These are phyloP conservation scores for Sinelater perroti DNA, from an alignment of 2,888 invertebrate species.

Conservation along the genomic window DNA sequence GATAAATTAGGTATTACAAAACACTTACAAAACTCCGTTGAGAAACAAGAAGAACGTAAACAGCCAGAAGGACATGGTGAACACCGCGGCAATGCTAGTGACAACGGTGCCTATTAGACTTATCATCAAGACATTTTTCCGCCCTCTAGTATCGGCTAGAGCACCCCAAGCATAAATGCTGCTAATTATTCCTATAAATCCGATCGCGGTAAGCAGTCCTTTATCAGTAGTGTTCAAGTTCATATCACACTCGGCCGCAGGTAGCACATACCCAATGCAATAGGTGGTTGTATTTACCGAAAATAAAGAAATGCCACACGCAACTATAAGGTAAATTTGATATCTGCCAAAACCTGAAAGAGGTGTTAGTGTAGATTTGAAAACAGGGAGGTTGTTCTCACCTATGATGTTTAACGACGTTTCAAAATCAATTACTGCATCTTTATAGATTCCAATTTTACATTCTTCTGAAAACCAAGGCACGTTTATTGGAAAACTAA, in stretches of 20 bases:
- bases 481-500: too few relatives aligned
- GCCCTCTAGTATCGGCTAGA: conserved; percentile 77
- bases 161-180: conserved; percentile 84
- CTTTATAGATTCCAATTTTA: conserved; percentile 15
- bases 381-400: neutral
- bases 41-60: conserved; percentile 65
- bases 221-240: conserved; percentile 70
- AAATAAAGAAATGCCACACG: conserved; percentile 71
- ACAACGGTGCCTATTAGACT: conserved; percentile 29
- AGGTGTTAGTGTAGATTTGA: neutral
- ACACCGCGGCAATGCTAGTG: conserved; percentile 25
- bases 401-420: conserved; percentile 9
- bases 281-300: conserved; percentile 72
- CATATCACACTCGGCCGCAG: conserved; percentile 77
- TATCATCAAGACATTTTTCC: conserved; percentile 63
- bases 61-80: conserved; percentile 36
- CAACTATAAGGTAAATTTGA: conserved; percentile 69
- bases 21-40: conserved; percentile 66
- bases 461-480: conserved; percentile 6
- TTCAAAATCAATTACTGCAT: conserved; percentile 15
- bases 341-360: conserved; percentile 73
- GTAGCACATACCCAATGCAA: conserved; percentile 75
- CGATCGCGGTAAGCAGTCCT: conserved; percentile 75
- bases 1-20: neutral
- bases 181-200: conserved; percentile 74